phyloP scores from a whole-genome alignment of 2,888 invertebrate genomes.

The Amiota mariae region DNA sequence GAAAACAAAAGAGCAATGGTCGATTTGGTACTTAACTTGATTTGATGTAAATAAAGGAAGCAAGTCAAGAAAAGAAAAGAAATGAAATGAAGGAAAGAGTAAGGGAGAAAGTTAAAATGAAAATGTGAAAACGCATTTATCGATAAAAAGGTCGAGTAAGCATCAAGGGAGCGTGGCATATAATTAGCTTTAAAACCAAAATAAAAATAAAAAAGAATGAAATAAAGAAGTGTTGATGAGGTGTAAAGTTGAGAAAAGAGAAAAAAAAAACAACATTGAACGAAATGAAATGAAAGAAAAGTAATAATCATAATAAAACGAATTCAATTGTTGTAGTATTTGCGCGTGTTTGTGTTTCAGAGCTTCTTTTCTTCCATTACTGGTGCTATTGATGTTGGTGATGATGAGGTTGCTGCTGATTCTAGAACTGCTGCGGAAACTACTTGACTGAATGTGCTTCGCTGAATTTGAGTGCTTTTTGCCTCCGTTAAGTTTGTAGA shows the following conservation, averaged over 20 bases:
- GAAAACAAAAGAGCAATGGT: neutral
- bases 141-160: neutral
- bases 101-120: neutral
- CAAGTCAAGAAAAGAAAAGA: too few species aligned
- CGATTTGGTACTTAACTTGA: too few species aligned
- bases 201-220: neutral
- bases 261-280: neutral
- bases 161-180: neutral
- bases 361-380: too few species aligned
- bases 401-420: neutral
- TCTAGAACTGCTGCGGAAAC: neutral
- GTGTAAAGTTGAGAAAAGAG: slow-evolving; percentile 8
- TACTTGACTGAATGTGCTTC: slow-evolving; percentile 11
- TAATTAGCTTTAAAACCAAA: slow-evolving; percentile 3
- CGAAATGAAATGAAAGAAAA: neutral
- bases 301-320: neutral
- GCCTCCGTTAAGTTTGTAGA: neutral
- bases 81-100: too few species aligned
- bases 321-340: neutral
- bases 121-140: neutral
- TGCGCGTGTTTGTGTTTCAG: too few species aligned
- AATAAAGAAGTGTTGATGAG: neutral
- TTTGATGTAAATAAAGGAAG: too few species aligned
- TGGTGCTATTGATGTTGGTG: too few species aligned
- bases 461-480: neutral